Evolutionary conservation across 30 jellyfish, hydroid and myxozoan genomes (phyloP), one percentile per base, ranked within the genome.

Genomic region (Haliclystus octoradiatus): DNA sequence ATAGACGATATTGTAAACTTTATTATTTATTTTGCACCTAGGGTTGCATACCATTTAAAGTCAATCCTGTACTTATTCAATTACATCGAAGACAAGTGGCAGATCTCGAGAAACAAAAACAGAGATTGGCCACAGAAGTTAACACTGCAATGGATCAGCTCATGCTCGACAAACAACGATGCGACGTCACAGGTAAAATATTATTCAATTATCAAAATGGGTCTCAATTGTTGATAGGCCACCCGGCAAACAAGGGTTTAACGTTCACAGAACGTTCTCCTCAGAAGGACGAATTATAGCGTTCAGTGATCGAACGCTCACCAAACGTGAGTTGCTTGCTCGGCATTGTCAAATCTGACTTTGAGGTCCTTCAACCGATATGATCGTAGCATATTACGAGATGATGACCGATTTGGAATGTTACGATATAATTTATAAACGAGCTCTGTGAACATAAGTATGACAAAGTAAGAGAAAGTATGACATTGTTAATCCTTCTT

Each of bases 61-160:
- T 40, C 57, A 40, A 40, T 40, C 57, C 57, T 5, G 57, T 40
- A 34, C 84, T 82, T 0, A 30, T 82, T n/a, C 85, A 82, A 33
- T 72, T 33, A 28, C 94, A 82, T 62, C 87, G 94, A 19, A 63
- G 71, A n/a, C 50, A 78, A 7, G 76, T 82, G 23, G 60, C 66
- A 1, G 94, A 80, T 1, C 65, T 82, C 65, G 61, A 52, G 24
- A 72, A 69, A 27, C 88, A 82, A 74, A 66, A 50, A 49, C 53
- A 82, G 19, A 65, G 70, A 1, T 40, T 82, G n/a, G 94, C 82
- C 60, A 73, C 79, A 3, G 94, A 82, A 50, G 50, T 82, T 47
- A 84, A 82, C 78, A 77, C 68, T 51, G 94, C 94, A 22, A 82
- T 82, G 94, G 79, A 73, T 26, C 63, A 74, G 22, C 88, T 82